phyloP scores from a whole-genome alignment of 2,113 vertebrate species.

The Phainopepla nitens region DNA sequence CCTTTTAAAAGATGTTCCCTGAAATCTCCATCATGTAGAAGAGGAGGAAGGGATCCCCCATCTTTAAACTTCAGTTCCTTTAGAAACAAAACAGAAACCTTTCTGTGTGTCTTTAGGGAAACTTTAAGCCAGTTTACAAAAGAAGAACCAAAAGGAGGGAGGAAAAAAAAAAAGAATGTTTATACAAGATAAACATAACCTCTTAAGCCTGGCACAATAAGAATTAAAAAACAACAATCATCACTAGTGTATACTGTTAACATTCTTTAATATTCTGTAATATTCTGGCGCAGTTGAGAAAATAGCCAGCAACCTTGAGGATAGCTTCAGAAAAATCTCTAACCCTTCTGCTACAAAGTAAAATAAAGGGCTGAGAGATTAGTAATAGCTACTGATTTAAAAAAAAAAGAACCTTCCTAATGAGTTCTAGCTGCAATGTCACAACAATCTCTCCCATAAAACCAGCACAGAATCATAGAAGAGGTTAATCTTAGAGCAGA shows the following conservation, averaged over 20 bases:
- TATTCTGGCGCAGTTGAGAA: not conserved
- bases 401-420: constrained; percentile 41
- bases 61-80: constrained; percentile 63
- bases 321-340: constrained; percentile 29
- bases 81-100: constrained; percentile 64
- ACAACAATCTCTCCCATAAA: constrained; percentile 35
- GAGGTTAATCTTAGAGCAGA: constrained; percentile 33
- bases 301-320: not conserved
- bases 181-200: constrained; percentile 6
- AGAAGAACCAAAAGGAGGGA: not conserved
- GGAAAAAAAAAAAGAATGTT: not conserved
- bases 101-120: constrained; percentile 64
- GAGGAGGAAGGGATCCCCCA: not conserved
- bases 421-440: constrained; percentile 63
- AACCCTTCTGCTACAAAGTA: constrained; percentile 47
- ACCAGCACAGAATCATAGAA: constrained; percentile 27
- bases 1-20: constrained; percentile 75
- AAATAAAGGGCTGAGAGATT: not conserved
- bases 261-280: not conserved
- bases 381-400: not conserved
- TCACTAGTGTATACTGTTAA: not conserved
- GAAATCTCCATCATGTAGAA: constrained; percentile 70
- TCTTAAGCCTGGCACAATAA: not conserved
- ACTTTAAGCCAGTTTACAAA: constrained; percentile 22
- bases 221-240: not conserved